These are phyloP conservation scores for Trypoxylus dichotomus DNA, from an alignment of 1,140 invertebrate genomes.

Conservation along the genomic window DNA sequence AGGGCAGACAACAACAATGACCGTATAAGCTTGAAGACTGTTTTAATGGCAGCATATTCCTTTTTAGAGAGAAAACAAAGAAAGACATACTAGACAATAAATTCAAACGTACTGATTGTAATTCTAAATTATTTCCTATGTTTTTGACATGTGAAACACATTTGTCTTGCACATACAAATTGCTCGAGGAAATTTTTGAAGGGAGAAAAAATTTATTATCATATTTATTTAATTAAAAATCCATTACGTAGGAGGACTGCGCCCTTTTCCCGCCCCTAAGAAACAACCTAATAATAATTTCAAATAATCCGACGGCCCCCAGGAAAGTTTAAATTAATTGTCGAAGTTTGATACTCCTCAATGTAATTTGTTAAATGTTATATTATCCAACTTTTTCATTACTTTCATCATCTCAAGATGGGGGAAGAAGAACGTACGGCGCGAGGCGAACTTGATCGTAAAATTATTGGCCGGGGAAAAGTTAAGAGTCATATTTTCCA, in stretches of 20 bases:
- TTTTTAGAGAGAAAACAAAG: background rate
- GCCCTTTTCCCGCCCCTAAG: background rate
- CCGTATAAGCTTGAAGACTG: too few species aligned
- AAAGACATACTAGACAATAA: background rate
- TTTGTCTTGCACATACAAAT: conserved; percentile 1
- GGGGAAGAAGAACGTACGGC: background rate
- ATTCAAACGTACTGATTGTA: background rate
- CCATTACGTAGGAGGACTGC: too few species aligned
- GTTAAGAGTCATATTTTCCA: background rate
- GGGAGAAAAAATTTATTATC: background rate
- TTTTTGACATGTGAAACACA: background rate
- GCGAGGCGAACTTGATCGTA: background rate
- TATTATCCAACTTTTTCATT: conserved; percentile 20
- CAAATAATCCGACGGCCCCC: conserved; percentile 1
- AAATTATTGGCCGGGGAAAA: background rate
- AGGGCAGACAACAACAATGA: too few species aligned
- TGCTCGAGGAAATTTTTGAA: background rate
- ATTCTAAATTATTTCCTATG: conserved; percentile 2
- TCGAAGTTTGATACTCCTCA: conserved; percentile 10
- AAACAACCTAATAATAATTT: conserved; percentile 19
- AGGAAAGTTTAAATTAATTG: conserved; percentile 21
- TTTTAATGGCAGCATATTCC: too few species aligned
- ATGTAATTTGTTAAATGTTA: conserved; percentile 23
- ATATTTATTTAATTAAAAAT: conserved; percentile 26
- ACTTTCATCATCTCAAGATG: conserved; percentile 20